Evolutionary conservation across 2,113 vertebrate genomes (phyloP), one percentile per base, ranked within the genome.

Genomic region (Tachycineta bicolor): DNA sequence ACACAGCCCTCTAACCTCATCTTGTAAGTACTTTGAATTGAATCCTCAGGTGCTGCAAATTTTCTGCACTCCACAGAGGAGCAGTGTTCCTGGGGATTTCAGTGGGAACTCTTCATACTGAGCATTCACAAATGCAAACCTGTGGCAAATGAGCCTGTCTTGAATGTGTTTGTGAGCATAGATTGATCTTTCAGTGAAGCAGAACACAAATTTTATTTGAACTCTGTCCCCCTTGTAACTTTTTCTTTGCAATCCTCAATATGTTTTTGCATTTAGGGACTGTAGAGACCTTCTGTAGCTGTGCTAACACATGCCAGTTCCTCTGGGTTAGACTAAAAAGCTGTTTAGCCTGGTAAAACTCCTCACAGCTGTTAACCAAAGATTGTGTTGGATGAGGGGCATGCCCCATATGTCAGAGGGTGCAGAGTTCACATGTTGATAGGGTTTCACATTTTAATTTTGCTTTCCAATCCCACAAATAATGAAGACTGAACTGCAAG

Each of bases 211-310:
- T 96, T 96, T 67, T 89, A 67, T 96, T 88, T 96, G 92, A 97
- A 96, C 96, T 95, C 85, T 94, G 90, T 82, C 26, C 71, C 85
- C 64, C 69, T 90, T 83, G 93, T 91, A 97, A 96, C 89, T 95
- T 95, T 83, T 95, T 90, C 93, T 92, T 95, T 86, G 53, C 93
- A 75, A 43, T 90, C 79, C 76, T 97, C 96, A 97, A 96, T 96
- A 96, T 96, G 96, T 96, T 97, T 97, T 96, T 95, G 85, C 90
- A 92, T 96, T 96, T 95, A 96, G 95, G 83, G 93, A 94, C 90
- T 78, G 85, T 14, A 68, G 87, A 95, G 85, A 90, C 85, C 92
- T 97, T 97, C 92, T 96, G 96, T 96, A 96, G 79, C 93, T 93
- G 53, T 75, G 85, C 93, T 97, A 96, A 92, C 76, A 93, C 96